A percentile compares a stretch with the other conserved stretches of the same genome.
Evolutionary conservation across 2,797 vertebrate genomes (phyloP).

Genomic region (Sebastes wilsoni): DNA sequence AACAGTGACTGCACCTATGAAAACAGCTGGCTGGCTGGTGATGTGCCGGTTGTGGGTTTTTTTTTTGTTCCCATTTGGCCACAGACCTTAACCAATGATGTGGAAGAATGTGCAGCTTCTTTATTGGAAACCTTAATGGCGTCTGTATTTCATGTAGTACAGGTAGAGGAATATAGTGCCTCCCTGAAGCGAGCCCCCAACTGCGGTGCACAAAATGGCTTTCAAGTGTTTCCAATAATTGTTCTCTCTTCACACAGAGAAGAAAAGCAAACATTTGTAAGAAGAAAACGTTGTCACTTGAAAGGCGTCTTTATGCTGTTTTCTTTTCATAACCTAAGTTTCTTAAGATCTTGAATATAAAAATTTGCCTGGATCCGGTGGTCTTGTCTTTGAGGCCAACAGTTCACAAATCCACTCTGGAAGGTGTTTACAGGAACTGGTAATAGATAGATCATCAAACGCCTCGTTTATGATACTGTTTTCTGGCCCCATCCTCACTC

Average conservation of each 20-base stretch:
- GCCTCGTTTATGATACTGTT: slow-evolving; percentile 35
- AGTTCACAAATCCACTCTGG: background rate
- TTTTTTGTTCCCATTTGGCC: background rate
- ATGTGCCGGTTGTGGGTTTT: background rate
- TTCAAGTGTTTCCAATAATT: slow-evolving; percentile 48
- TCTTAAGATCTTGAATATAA: background rate
- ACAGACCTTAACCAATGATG: slow-evolving; percentile 20
- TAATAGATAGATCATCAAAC: slow-evolving; percentile 33
- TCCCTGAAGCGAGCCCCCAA: slow-evolving; percentile 25
- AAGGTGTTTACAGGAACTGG: background rate
- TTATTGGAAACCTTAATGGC: slow-evolving; percentile 32
- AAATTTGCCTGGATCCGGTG: background rate
- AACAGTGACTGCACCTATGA: background rate
- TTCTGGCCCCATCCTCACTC: slow-evolving; percentile 24
- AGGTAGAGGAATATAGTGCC: slow-evolving; percentile 12
- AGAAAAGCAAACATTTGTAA: slow-evolving; percentile 38
- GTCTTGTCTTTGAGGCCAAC: slow-evolving; percentile 3
- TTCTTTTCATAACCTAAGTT: background rate
- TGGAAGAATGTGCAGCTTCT: slow-evolving; percentile 12
- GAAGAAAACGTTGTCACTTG: slow-evolving; percentile 16
- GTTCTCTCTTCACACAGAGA: slow-evolving; percentile 26
- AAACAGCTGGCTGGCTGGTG: background rate
- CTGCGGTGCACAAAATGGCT: slow-evolving; percentile 42
- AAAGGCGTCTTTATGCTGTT: background rate
- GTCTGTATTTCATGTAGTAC: slow-evolving; percentile 15